These are phyloP conservation scores for Apogon talboti DNA, from an alignment of 2,797 vertebrate species.

Conservation along the genomic window DNA sequence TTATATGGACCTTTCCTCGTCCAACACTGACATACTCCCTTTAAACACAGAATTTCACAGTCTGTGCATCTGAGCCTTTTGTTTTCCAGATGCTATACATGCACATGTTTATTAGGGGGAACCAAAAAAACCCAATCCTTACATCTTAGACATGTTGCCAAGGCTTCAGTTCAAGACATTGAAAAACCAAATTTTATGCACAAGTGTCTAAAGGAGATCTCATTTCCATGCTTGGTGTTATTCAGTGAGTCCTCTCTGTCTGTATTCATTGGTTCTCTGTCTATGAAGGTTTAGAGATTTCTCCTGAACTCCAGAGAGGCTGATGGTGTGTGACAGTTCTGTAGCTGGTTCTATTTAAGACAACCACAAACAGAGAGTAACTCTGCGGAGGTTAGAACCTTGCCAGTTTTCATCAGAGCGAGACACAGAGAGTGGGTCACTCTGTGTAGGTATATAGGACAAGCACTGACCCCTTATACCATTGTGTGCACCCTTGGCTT, in stretches of 20 bases:
- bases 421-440: conserved; percentile 62
- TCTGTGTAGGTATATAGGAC: conserved; percentile 56
- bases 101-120: conserved; percentile 41
- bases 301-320: conserved; percentile 45
- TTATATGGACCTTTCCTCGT: conserved; percentile 23
- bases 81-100: conserved; percentile 51
- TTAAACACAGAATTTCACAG: conserved; percentile 44
- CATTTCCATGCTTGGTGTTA: conserved; percentile 50
- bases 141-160: conserved; percentile 27
- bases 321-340: conserved; percentile 80
- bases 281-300: conserved; percentile 50
- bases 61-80: conserved; percentile 35
- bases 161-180: conserved; percentile 42
- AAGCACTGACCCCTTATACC: conserved; percentile 42
- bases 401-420: conserved; percentile 73
- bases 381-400: conserved; percentile 65
- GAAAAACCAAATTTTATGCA: conserved; percentile 48
- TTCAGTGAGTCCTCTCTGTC: conserved; percentile 58
- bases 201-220: conserved; percentile 60
- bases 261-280: conserved; percentile 51
- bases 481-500: conserved; percentile 14
- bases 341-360: conserved; percentile 79
- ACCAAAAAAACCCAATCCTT: conserved; percentile 9
- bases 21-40: conserved; percentile 38
- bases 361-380: conserved; percentile 64